Base-by-base conservation (phyloP, 2,797 vertebrate genomes). In the Perodicticus potto region DNA sequence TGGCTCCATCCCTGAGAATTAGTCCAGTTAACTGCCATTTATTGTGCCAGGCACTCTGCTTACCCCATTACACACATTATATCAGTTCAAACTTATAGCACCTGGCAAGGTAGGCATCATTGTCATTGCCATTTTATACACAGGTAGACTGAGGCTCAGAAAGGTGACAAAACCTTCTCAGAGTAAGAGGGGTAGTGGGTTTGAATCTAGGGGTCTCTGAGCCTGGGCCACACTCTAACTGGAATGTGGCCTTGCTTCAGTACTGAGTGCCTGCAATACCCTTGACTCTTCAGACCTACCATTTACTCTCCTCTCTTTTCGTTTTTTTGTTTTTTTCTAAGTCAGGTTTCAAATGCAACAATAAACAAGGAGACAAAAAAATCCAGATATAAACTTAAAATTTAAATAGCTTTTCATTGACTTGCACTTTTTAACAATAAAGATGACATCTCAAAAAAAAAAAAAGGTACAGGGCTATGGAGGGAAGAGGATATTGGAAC, bases 81-180 rank as follows among this genome's bases (percentile, higher is more conserved):
- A 73, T 92, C 55, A 78, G 86, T 94, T 92, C 65, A 85, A 49
- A 82, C 53, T 89, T 85, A 19, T 2, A 76, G 45, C 10, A 19
- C n/a, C 32, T 70, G 45, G 25, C 12, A 67, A 49, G 4, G 11
- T 4, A 34, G 25, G 27, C 55, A 11, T 69, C 29, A 74, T 89
- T 78, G n/a, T 5, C 10, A n/a, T 43, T 57, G 7, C 43, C 53
- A 20, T 29, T 88, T 82, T 85, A 55, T 7, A 32, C 10, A n/a
- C 11, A 7, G 55, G 2, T 8, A 89, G 84, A 70, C 57, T 19
- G 65, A 87, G 29, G 37, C 49, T 84, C 37, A 29, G 43, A 81
- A 69, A 84, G 7, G 57, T 16, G 32, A 61, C 84, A 57, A 2
- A 13, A 6, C 32, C 4, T 37, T 8, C 45, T 37, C 55, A 70